Evolutionary conservation across 92 coral and sea anemone genomes (phyloP).

Genomic region (Palythoa grandiflora): DNA sequence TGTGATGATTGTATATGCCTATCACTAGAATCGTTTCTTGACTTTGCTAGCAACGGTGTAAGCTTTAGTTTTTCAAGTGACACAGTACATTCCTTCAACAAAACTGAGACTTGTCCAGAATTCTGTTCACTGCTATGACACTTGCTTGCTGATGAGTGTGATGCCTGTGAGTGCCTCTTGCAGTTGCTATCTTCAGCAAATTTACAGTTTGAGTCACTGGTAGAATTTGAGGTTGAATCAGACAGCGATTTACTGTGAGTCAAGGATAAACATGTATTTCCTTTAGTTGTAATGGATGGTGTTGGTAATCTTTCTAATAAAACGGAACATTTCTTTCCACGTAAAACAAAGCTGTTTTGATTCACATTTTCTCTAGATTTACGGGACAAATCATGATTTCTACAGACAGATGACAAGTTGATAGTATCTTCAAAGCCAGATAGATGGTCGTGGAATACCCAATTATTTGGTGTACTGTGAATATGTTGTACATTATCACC

Average conservation of each 20-base stretch:
- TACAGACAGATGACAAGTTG: not conserved
- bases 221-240: not conserved
- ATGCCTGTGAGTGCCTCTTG: not conserved
- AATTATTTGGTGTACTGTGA: slow-evolving; percentile 39
- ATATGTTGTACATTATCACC: not conserved
- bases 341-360: not conserved
- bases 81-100: slow-evolving; percentile 76
- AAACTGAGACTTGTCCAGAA: slow-evolving; percentile 11
- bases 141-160: slow-evolving; percentile 12
- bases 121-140: not conserved
- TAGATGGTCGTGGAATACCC: not conserved
- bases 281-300: not conserved
- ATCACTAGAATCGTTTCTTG: slow-evolving; percentile 47
- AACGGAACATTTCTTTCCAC: slow-evolving; percentile 9
- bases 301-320: slow-evolving; percentile 34
- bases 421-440: slow-evolving; percentile 1
- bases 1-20: slow-evolving; percentile 3
- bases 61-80: slow-evolving; percentile 70
- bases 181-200: not conserved
- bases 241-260: not conserved
- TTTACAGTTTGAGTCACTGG: not conserved
- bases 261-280: not conserved
- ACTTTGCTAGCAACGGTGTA: slow-evolving; percentile 63
- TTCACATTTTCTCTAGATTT: not conserved
- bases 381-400: not conserved